phyloP scores from a whole-genome alignment of 2,797 vertebrate genomes.

The Otolemur crassicaudatus region DNA sequence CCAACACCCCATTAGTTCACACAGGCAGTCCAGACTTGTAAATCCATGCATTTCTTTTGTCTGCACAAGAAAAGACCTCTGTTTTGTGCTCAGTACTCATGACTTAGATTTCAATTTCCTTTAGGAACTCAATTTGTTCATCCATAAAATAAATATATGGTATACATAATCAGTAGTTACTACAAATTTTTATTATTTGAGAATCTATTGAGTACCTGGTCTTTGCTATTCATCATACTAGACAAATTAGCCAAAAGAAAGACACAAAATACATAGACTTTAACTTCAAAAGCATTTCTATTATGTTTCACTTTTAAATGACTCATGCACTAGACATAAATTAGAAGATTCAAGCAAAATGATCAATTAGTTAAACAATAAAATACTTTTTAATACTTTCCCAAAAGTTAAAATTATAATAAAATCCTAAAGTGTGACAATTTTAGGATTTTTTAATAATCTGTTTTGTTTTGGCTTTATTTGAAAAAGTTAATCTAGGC shows the following conservation, averaged over 20 bases:
- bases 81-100: not conserved
- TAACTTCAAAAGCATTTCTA: not conserved
- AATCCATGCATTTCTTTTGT: not conserved
- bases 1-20: not conserved
- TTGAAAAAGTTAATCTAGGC: slow-evolving; percentile 54
- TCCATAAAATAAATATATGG: not conserved
- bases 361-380: slow-evolving; percentile 24
- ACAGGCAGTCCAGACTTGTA: not conserved
- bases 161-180: not conserved
- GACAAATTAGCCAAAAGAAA: slow-evolving; percentile 33
- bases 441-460: slow-evolving; percentile 59
- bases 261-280: not conserved
- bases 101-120: not conserved
- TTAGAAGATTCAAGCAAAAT: not conserved
- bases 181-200: slow-evolving; percentile 27
- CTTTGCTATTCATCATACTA: not conserved
- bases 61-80: not conserved
- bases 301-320: not conserved
- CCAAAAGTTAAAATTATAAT: slow-evolving; percentile 37
- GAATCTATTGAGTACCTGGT: not conserved
- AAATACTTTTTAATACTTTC: not conserved
- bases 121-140: not conserved
- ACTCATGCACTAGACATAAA: not conserved
- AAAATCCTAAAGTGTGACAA: slow-evolving; percentile 25
- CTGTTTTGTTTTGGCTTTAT: not conserved